Base-by-base conservation (phyloP, 2,888 invertebrate species). In the Pilophorus perplexus region DNA sequence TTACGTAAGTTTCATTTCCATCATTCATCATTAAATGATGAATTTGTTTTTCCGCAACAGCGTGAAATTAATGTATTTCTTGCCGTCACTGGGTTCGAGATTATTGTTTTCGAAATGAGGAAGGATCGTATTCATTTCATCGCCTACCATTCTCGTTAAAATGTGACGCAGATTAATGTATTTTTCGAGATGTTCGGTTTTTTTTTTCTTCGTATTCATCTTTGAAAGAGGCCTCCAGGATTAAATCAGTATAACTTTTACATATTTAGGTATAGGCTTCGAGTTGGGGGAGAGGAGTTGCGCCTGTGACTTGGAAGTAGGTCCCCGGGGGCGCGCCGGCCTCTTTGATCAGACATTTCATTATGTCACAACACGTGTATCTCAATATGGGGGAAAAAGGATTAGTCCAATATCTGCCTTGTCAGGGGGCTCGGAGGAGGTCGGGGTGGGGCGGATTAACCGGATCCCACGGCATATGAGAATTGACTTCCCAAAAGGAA, bases 331-430 rank as follows among this genome's bases (percentile, higher is more conserved):
- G 44, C 42, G n/a, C 22, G 27, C 40, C 64, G 64, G 64, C 40
- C 42, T 25, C 52, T 65, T 65, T 65, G 64, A 65, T 65, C 64
- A 40, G 64, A 28, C 50, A 42, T 62, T 65, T 54, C 64, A 65
- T 65, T 65, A 65, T 65, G 64, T 65, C 64, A 65, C 64, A 65
- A 65, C 64, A 65, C 54, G 54, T 65, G 64, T 65, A 65, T 38
- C 52, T 65, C 54, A 42, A 54, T 42, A 48, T 55, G 38, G 38
- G 42, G 42, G 44, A 37, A 44, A n/a, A 46, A 46, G 60, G 60
- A 62, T 62, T 62, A 62, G 46, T 62, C 27, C 44, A 46, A 62
- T 62, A 62, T 60, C 44, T 44, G 59, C 46, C 27, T n/a, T 52
- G 52, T 27, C 52, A 27, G 52, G 25, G 12, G 27, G 12, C 25